Base-by-base conservation (phyloP, 92 coral and sea anemone species). In the Zoanthus sociatus region DNA sequence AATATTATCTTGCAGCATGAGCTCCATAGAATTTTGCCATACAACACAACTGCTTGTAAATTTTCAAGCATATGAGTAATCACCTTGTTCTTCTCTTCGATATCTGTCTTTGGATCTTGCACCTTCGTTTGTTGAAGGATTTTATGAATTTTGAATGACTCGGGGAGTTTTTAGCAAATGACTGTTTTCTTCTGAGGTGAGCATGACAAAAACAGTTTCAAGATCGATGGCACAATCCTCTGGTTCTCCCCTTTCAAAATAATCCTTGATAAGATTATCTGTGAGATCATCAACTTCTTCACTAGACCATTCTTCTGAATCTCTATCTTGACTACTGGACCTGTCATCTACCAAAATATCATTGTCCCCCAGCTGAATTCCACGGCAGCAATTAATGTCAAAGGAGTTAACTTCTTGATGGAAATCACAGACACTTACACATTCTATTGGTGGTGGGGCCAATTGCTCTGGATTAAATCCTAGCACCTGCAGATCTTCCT, bases 1-100 rank as follows among this genome's bases (percentile, higher is more conserved):
- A 88, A 72, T 45, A 88, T 79, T 5, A 91, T 91, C 5, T 51
- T 30, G 74, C 89, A 91, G 37, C 66, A 89, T 0, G 78, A 32
- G 48, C 86, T 51, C 89, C 94, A 91, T 63, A 91, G 75, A 66
- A 91, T 79, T 71, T 74, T 88, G 17, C 89, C 89, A 68, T 77
- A 42, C 5, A 71, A 61, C n/a, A 88, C 93, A 47, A 11, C 33
- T 9, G 21, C 66, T 51, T 77, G 66, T 26, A 26, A 26, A 14
- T 77, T 77, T 51, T 45, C 21, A 10, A 77, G 44, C 61, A 77
- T 54, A 9, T 61, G 17, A 21, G 21, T 32, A 77, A 77, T 77
- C 15, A 3, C 4, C 9, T 48, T 26, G 15, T 77, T 77, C 37
- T 77, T 77, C 44, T 61, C 15, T 12, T 77, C 17, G 5, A 66